A percentile compares a stretch with the other conserved stretches of the same genome.
These are phyloP conservation scores for Lordiphosa stackelbergi DNA, from an alignment of 1,140 invertebrate genomes.

Conservation along the genomic window DNA sequence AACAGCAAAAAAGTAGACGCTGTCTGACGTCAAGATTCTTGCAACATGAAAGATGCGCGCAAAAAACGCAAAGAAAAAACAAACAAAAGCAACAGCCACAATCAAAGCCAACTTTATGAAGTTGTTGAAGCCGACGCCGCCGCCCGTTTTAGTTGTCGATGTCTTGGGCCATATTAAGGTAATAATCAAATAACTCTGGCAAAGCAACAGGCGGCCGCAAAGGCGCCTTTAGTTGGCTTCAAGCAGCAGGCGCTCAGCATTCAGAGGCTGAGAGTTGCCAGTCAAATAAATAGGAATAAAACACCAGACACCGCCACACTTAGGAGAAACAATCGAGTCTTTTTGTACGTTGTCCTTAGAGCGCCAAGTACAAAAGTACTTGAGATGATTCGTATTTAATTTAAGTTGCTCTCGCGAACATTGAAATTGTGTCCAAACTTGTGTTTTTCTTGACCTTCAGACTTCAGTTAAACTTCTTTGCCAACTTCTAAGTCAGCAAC, in stretches of 20 bases:
- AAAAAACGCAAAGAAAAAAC: neutral
- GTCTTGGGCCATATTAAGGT: conserved; percentile 55
- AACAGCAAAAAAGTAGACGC: conserved; percentile 2
- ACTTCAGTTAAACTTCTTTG: neutral
- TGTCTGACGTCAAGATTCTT: conserved; percentile 2
- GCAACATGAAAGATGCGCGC: conserved; percentile 5
- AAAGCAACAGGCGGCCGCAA: conserved; percentile 13
- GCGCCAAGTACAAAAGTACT: too few species aligned
- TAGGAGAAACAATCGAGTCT: too few species aligned
- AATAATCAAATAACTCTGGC: conserved; percentile 6
- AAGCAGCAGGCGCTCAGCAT: conserved; percentile 13
- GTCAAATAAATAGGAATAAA: neutral
- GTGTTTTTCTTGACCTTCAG: too few species aligned
- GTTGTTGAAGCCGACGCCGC: conserved; percentile 1
- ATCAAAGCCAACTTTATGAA: conserved; percentile 2
- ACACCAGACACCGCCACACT: conserved; percentile 1
- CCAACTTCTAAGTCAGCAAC: conserved; percentile 32
- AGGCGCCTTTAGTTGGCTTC: conserved; percentile 7
- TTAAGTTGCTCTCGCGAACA: too few species aligned
- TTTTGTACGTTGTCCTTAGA: too few species aligned
- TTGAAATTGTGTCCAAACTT: too few species aligned
- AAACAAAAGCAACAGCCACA: conserved; percentile 1
- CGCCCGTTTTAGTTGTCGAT: conserved; percentile 3
- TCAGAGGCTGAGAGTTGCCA: conserved; percentile 1
- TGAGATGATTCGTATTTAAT: too few species aligned